These are phyloP conservation scores for Elgaria multicarinata DNA, from an alignment of 2,113 vertebrate species.

Conservation along the genomic window DNA sequence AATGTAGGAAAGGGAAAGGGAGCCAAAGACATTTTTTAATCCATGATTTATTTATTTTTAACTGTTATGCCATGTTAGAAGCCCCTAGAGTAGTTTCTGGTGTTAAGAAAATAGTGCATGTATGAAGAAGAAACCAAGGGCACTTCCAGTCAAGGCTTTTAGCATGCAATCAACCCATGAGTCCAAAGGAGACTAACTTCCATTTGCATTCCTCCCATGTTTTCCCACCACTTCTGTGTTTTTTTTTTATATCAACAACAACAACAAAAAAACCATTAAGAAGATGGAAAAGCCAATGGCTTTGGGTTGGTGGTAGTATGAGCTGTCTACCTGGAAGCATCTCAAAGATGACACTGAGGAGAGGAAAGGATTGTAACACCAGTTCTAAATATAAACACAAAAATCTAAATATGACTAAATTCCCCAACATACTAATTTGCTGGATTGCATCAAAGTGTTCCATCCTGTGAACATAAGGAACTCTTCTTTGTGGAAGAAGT, in stretches of 20 bases:
- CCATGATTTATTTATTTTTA: no score
- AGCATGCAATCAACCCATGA: not conserved
- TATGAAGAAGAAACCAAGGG: no score
- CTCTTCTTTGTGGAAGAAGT: not conserved
- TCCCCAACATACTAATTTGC: not conserved
- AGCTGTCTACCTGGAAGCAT: no score
- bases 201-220: no score
- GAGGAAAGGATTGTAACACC: not conserved
- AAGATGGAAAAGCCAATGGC: no score
- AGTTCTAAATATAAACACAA: no score
- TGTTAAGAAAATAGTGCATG: conserved; percentile 8
- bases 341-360: not conserved
- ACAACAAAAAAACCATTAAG: no score
- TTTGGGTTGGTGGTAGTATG: no score
- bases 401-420: not conserved
- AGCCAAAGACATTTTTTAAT: no score
- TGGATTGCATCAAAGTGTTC: not conserved
- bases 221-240: no score
- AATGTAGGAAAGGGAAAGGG: not conserved
- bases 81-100: not conserved
- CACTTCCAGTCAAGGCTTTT: not conserved
- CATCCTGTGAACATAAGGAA: not conserved
- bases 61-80: not conserved
- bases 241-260: no score
- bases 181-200: no score